These are phyloP conservation scores for Stigmatopora nigra DNA, from an alignment of 2,113 vertebrate species.

Conservation along the genomic window DNA sequence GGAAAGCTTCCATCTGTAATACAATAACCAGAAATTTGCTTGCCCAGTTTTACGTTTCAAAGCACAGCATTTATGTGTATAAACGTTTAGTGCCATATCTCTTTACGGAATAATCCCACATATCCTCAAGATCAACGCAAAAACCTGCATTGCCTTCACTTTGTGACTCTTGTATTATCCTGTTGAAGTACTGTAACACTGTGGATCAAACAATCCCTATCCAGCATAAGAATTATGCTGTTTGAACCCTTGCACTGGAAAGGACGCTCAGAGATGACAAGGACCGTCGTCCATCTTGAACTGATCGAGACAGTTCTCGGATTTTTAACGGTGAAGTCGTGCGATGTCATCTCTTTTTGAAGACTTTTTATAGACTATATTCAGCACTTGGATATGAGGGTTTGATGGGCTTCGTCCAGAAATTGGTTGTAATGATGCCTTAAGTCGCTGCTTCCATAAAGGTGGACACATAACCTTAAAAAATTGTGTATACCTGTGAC, in stretches of 20 bases:
- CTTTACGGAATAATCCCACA: slow-evolving; percentile 55
- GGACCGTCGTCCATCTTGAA: slow-evolving; percentile 44
- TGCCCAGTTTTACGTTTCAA: slow-evolving; percentile 34
- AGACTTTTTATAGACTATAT: background rate
- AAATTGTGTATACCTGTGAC: slow-evolving; percentile 40
- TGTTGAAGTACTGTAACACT: slow-evolving; percentile 75
- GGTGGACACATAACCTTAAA: slow-evolving; percentile 38
- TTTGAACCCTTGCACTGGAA: slow-evolving; percentile 70
- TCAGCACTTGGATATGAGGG: slow-evolving; percentile 16
- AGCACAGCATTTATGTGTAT: slow-evolving; percentile 40
- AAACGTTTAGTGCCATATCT: slow-evolving; percentile 73
- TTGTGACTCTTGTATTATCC: slow-evolving; percentile 57
- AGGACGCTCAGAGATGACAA: slow-evolving; percentile 50
- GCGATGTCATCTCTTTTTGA: slow-evolving; percentile 1
- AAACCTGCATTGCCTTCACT: slow-evolving; percentile 47
- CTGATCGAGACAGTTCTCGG: slow-evolving; percentile 27
- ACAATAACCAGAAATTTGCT: background rate
- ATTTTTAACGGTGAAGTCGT: slow-evolving; percentile 17
- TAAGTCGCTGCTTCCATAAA: slow-evolving; percentile 32
- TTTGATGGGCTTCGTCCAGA: slow-evolving; percentile 12
- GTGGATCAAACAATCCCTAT: slow-evolving; percentile 56
- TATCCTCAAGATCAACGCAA: slow-evolving; percentile 39
- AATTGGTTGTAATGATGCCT: slow-evolving; percentile 55
- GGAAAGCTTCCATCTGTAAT: background rate
- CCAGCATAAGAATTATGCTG: slow-evolving; percentile 49